phyloP scores from a whole-genome alignment of 2,113 vertebrate genomes.

The Rissa tridactyla region DNA sequence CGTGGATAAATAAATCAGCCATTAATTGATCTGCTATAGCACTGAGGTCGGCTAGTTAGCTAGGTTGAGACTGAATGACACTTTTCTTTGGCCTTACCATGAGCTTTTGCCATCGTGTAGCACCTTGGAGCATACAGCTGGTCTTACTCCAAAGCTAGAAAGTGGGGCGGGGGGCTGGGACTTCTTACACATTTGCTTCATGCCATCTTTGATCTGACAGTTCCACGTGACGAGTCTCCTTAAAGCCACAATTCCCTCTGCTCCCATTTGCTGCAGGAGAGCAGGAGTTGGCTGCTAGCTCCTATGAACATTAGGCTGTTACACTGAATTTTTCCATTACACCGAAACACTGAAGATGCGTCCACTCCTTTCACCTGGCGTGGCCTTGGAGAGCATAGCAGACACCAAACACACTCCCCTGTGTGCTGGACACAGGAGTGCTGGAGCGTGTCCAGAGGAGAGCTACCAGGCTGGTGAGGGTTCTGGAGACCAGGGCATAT shows the following conservation, averaged over 20 bases:
- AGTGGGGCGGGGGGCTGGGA: fast-evolving
- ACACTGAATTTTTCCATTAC: neutral
- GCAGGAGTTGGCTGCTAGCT: neutral
- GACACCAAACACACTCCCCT: neutral
- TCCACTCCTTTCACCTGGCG: neutral
- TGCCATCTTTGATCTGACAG: neutral
- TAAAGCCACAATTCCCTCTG: neutral
- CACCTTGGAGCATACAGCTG: neutral
- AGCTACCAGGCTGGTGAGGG: too few species aligned
- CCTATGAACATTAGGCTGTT: neutral
- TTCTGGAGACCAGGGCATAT: too few species aligned
- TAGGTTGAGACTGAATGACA: neutral
- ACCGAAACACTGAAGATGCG: fast-evolving
- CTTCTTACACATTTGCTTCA: neutral
- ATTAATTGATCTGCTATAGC: neutral
- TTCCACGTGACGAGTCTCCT: neutral
- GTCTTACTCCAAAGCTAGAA: neutral
- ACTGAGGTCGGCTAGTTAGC: neutral
- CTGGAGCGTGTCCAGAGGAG: too few species aligned
- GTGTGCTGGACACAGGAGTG: too few species aligned
- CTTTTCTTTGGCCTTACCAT: neutral
- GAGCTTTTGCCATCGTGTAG: neutral
- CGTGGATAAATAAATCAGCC: neutral
- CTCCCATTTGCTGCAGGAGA: neutral
- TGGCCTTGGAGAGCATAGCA: neutral